phyloP scores from a whole-genome alignment of 2,113 vertebrate species.

The Otis tarda region DNA sequence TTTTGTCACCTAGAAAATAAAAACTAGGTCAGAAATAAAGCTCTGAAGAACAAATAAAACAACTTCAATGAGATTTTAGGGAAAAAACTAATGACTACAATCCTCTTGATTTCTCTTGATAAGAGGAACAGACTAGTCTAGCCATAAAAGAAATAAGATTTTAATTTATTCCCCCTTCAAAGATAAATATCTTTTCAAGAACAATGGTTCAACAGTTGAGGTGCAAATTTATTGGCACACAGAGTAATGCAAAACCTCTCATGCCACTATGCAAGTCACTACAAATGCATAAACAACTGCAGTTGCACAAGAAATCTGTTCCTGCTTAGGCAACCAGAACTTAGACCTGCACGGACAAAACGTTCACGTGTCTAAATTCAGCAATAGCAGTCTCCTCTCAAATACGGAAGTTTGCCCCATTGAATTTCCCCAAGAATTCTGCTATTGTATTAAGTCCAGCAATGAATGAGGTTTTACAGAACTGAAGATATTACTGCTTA shows the following conservation, averaged over 20 bases:
- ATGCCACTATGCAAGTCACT: neutral
- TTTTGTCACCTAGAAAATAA: slow-evolving; percentile 81
- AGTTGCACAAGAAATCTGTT: neutral
- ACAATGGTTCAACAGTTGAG: neutral
- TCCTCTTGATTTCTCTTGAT: neutral
- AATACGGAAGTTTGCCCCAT: accelerated
- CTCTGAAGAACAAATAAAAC: neutral
- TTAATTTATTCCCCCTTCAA: neutral
- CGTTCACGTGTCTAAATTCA: neutral
- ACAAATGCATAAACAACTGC: neutral
- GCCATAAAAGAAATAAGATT: neutral
- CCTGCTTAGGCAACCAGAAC: neutral
- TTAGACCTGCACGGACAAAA: neutral
- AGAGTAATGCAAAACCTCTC: neutral
- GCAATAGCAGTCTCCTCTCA: neutral
- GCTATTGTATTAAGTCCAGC: neutral
- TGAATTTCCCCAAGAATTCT: neutral
- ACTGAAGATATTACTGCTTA: neutral
- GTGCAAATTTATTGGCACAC: neutral
- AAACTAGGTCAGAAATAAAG: slow-evolving; percentile 27
- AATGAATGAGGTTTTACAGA: neutral
- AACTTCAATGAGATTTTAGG: neutral
- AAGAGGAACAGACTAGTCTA: neutral
- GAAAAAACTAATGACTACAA: neutral
- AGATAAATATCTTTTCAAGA: neutral